Evolutionary conservation across 1,140 invertebrate genomes (phyloP), one percentile per base, ranked within the genome.

Genomic region (Apis dorsata): DNA sequence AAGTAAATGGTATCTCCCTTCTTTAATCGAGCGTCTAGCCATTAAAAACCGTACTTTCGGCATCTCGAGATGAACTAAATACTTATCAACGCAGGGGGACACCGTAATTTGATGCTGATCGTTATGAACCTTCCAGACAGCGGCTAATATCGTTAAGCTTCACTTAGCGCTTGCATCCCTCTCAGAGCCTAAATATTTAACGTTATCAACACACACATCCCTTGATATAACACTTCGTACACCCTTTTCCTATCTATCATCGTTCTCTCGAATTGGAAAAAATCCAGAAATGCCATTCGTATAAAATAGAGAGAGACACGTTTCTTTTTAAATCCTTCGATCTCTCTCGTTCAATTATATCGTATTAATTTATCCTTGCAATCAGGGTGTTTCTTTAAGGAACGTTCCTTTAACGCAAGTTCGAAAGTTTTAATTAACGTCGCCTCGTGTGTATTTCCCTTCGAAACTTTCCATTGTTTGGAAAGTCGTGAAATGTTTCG

Each of bases 61-160:
- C 86, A 85, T 68, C 66, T 85, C 74, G 85, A 84, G 86, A 73
- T 86, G 86, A 89, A 84, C 83, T 87, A 71, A 83, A 82, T 89
- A 87, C 86, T 90, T 85, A 87, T 90, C 88, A 87, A 80, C 51
- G 72, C 51, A 63, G 85, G 87, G 86, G 84, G 85, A 85, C 77
- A 78, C 77, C 80, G 86, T 89, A 91, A 91, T 91, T 91, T 81
- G 85, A 90, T 87, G 86, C 84, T 88, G 88, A 88, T 90, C 90
- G 89, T 91, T 91, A 88, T 87, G 86, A 91, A 91, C 87, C 90
- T 87, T 87, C 89, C 89, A 91, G 90, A 91, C 90, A 90, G 88
- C 81, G 85, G 80, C 87, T 91, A 91, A 91, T 83, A 81, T 88
- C 85, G 84, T 91, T 91, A 91, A 90, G 87, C 76, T 81, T 87